Evolutionary conservation across 2,797 vertebrate species (phyloP).

Genomic region (Monodelphis domestica): DNA sequence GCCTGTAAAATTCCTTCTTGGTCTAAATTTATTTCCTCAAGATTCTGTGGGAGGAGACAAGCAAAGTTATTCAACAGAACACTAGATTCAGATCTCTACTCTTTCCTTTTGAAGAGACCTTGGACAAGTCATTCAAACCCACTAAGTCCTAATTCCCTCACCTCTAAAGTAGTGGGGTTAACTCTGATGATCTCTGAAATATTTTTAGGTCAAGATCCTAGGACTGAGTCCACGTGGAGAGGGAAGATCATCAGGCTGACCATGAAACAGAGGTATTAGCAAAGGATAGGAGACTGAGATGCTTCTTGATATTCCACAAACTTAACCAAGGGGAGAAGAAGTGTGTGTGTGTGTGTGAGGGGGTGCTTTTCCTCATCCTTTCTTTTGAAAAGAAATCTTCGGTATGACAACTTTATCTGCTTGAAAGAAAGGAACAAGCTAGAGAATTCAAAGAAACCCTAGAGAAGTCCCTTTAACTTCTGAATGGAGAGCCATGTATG

Average conservation of each 20-base stretch:
- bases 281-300: neutral
- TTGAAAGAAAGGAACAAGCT: neutral
- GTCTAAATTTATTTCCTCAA: too few relatives aligned
- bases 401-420: neutral
- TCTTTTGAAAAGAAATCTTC: neutral
- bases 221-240: neutral
- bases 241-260: neutral
- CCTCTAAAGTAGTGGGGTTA: neutral
- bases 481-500: neutral
- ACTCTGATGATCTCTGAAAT: neutral
- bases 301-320: neutral
- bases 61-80: neutral
- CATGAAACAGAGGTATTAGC: constrained; percentile 11
- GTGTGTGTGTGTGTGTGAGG: too few relatives aligned
- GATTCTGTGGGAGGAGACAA: too few relatives aligned
- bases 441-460: neutral
- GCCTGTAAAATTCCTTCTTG: neutral
- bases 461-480: fast-evolving
- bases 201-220: neutral
- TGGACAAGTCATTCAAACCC: neutral
- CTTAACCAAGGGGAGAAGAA: neutral
- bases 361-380: neutral
- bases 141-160: neutral
- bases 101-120: neutral
- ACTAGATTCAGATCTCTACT: neutral